Evolutionary conservation across 1,140 invertebrate species (phyloP).

Genomic region (Orius laevigatus): DNA sequence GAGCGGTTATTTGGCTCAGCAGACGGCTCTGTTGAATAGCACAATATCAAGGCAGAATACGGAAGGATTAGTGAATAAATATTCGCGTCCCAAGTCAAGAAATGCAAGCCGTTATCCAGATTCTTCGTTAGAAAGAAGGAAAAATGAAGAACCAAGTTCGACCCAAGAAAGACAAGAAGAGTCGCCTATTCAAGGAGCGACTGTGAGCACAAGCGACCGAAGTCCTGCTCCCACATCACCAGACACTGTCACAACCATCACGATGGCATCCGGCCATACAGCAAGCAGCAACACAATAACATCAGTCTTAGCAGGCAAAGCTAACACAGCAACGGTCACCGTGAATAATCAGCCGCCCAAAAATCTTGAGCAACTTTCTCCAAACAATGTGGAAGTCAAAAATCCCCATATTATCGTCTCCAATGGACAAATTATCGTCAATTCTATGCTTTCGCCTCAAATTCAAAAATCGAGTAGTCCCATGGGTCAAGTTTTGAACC

Average conservation of each 20-base stretch:
- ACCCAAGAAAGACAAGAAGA: constrained; percentile 31
- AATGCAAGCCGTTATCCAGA: constrained; percentile 14
- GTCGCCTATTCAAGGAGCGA: constrained; percentile 53
- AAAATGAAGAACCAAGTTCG: constrained; percentile 15
- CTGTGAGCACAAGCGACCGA: constrained; percentile 56
- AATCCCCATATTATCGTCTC: constrained; percentile 48
- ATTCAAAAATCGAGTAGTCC: constrained; percentile 32
- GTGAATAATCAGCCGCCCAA: constrained; percentile 30
- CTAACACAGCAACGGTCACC: constrained; percentile 55
- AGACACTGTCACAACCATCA: constrained; percentile 27
- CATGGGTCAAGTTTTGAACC: constrained; percentile 46
- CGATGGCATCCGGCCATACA: constrained; percentile 58
- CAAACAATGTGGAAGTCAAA: constrained; percentile 32
- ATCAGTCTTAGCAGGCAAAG: constrained; percentile 53
- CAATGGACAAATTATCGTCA: constrained; percentile 52
- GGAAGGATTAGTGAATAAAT: constrained; percentile 27
- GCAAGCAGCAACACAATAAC: constrained; percentile 58
- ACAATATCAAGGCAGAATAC: constrained; percentile 59
- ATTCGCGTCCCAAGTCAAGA: constrained; percentile 7
- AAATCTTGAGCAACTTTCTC: constrained; percentile 13
- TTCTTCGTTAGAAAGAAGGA: constrained; percentile 14
- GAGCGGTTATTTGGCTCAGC: constrained; percentile 71
- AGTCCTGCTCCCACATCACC: constrained; percentile 16
- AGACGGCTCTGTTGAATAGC: constrained; percentile 65
- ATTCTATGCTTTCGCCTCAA: constrained; percentile 17